phyloP scores from a whole-genome alignment of 2,113 vertebrate species.

The Cryptomyrus ogoouensis region DNA sequence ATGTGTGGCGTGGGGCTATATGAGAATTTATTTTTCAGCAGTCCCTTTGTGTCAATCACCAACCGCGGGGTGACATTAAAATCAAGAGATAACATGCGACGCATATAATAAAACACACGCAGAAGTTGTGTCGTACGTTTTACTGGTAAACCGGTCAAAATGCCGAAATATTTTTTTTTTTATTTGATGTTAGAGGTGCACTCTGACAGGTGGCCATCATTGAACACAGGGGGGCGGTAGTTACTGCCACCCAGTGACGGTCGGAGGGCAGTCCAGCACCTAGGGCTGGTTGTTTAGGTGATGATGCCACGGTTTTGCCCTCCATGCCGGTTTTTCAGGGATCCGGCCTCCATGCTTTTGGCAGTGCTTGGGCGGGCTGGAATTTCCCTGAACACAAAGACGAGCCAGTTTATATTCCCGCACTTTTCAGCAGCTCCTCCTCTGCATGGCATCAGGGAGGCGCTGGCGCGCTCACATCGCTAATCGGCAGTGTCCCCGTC shows the following conservation, averaged over 20 bases:
- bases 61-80: neutral
- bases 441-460: neutral
- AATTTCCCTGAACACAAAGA: neutral
- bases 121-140: neutral
- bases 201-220: neutral
- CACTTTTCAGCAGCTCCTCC: neutral
- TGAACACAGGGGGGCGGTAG: neutral
- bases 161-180: neutral
- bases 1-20: neutral
- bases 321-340: neutral
- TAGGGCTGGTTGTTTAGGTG: neutral
- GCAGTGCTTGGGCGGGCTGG: neutral
- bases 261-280: neutral
- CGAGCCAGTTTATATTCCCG: neutral
- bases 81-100: neutral
- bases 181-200: neutral
- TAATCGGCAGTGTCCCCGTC: neutral
- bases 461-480: neutral
- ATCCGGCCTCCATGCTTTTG: neutral
- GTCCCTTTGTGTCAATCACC: neutral
- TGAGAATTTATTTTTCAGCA: neutral
- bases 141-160: neutral
- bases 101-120: neutral
- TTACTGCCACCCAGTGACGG: neutral
- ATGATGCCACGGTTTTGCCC: neutral